Conservation (phyloP, 2,113 vertebrate genomes). For the Morone chrysops region DNA sequence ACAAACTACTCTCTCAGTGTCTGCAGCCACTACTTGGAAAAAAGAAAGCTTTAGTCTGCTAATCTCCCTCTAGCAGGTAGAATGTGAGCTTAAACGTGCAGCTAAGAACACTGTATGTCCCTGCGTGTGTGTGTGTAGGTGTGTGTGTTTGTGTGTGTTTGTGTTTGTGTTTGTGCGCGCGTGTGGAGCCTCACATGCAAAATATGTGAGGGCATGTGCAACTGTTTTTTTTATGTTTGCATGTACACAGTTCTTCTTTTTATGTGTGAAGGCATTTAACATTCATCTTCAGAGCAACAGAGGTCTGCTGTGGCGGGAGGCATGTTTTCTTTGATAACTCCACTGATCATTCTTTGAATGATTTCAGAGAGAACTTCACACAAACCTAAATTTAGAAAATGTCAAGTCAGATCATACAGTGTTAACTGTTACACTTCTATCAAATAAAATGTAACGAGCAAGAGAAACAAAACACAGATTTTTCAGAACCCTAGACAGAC, state of each 20-base stretch:
- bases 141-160: background rate
- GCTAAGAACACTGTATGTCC: slow-evolving; percentile 9
- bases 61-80: slow-evolving; percentile 72
- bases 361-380: slow-evolving; percentile 2
- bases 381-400: slow-evolving; percentile 8
- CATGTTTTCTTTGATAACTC: slow-evolving; percentile 9
- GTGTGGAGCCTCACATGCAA: slow-evolving; percentile 14
- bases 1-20: background rate
- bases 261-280: background rate
- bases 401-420: background rate
- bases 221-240: background rate
- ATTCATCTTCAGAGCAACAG: background rate
- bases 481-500: background rate
- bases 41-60: slow-evolving; percentile 66
- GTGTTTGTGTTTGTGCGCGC: slow-evolving; percentile 5
- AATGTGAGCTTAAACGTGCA: slow-evolving; percentile 50
- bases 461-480: background rate
- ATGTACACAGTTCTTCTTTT: background rate
- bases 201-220: background rate
- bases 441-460: background rate
- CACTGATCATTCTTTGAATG: background rate
- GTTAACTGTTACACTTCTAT: background rate
- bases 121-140: background rate
- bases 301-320: background rate
- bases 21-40: slow-evolving; percentile 44